phyloP scores from a whole-genome alignment of 2,888 invertebrate genomes.

The Andrena fulva region DNA sequence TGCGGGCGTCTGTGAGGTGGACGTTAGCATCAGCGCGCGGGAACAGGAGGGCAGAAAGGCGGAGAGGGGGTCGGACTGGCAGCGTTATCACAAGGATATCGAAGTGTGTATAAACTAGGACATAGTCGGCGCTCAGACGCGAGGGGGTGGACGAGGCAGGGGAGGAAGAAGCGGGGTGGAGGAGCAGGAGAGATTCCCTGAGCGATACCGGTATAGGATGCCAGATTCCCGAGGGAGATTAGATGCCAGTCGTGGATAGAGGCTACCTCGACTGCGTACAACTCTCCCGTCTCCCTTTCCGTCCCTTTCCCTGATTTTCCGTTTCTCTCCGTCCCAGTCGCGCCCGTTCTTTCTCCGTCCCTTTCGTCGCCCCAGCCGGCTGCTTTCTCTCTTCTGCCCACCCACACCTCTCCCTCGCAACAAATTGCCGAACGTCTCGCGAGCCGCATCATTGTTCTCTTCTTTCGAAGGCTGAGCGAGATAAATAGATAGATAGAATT shows the following conservation, averaged over 20 bases:
- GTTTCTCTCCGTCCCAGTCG: conserved; percentile 3
- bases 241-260: conserved; percentile 81
- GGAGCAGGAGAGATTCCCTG: conserved; percentile 76
- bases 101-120: conserved; percentile 82
- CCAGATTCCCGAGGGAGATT: conserved; percentile 82
- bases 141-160: conserved; percentile 35
- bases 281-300: conserved; percentile 66
- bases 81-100: conserved; percentile 80
- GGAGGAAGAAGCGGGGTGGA: conserved; percentile 51
- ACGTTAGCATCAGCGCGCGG: conserved; percentile 49
- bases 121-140: conserved; percentile 72
- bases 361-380: conserved; percentile 51
- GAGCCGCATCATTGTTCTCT: conserved; percentile 72
- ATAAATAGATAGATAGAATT: conserved; percentile 68
- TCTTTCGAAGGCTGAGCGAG: conserved; percentile 61
- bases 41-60: background rate
- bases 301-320: background rate
- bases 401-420: conserved; percentile 62
- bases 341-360: conserved; percentile 23
- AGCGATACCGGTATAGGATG: conserved; percentile 83
- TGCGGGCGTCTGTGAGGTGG: conserved; percentile 54
- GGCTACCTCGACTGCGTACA: conserved; percentile 77
- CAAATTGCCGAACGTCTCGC: conserved; percentile 77
- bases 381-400: conserved; percentile 30
- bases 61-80: conserved; percentile 15